phyloP scores from a whole-genome alignment of 53 echinoderm and acorn worm genomes.

The Echinometra lucunter region DNA sequence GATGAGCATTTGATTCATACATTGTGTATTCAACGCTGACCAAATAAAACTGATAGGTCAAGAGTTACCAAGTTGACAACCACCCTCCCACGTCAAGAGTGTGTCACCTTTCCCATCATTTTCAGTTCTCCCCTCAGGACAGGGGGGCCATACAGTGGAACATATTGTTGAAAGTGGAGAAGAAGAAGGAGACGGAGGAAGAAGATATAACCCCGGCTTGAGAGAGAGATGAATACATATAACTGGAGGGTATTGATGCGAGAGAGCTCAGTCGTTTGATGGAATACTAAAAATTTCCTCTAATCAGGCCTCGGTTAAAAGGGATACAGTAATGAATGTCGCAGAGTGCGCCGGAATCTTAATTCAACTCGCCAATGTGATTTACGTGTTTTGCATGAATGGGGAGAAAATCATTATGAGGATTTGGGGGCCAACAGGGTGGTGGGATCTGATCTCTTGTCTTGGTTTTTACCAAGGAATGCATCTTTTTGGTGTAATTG shows the following conservation, averaged over 20 bases:
- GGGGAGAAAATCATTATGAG: conserved; percentile 65
- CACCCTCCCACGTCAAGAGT: conserved; percentile 11
- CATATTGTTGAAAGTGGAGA: conserved; percentile 31
- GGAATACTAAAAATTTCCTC: conserved; percentile 55
- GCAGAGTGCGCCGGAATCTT: conserved; percentile 40
- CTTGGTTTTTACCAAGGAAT: background rate
- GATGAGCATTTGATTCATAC: background rate
- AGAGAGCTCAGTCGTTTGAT: conserved; percentile 48
- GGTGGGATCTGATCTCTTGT: background rate
- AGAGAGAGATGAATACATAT: conserved; percentile 52
- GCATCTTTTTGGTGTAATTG: conserved; percentile 43
- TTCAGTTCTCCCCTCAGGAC: background rate
- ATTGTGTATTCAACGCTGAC: background rate
- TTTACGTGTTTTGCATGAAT: conserved; percentile 69
- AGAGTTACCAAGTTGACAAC: background rate
- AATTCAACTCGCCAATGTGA: conserved; percentile 64
- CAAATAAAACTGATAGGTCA: background rate
- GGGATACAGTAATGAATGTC: conserved; percentile 56
- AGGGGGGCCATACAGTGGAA: conserved; percentile 34
- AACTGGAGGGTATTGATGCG: conserved; percentile 59
- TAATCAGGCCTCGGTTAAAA: conserved; percentile 51
- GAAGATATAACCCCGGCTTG: background rate
- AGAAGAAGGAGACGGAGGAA: background rate
- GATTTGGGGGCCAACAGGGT: conserved; percentile 50
- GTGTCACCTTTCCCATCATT: conserved; percentile 29